Evolutionary conservation across 2,113 vertebrate genomes (phyloP).

Genomic region (Gymnarchus niloticus): DNA sequence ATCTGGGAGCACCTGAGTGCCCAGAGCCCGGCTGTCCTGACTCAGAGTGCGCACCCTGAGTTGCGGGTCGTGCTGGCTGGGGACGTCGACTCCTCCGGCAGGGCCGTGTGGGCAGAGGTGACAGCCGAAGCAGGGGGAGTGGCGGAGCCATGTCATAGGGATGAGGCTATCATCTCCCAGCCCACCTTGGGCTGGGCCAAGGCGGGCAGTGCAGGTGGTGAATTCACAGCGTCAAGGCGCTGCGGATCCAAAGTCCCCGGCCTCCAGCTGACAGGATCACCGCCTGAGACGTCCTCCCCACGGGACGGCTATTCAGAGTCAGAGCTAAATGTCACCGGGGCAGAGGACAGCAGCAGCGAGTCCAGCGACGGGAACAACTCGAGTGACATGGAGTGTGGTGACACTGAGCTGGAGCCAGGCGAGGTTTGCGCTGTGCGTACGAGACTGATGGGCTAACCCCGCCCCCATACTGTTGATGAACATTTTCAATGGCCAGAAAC

Average conservation of each 20-base stretch:
- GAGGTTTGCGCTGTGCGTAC: constrained; percentile 61
- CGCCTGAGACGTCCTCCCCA: not conserved
- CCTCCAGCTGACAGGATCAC: constrained; percentile 39
- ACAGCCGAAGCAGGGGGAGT: not conserved
- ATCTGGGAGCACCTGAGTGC: constrained; percentile 63
- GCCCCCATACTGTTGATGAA: not conserved
- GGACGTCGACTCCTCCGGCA: constrained; percentile 37
- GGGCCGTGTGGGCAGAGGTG: constrained; percentile 59
- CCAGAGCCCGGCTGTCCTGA: constrained; percentile 45
- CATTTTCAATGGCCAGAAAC: not conserved
- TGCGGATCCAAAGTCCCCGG: constrained; percentile 44
- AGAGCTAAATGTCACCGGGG: constrained; percentile 41
- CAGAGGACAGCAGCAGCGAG: constrained; percentile 47
- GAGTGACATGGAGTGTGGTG: constrained; percentile 57
- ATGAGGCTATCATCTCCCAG: not conserved
- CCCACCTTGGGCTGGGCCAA: constrained; percentile 40
- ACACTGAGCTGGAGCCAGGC: constrained; percentile 63
- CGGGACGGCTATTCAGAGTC: constrained; percentile 21
- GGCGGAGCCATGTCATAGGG: not conserved
- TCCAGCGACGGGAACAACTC: constrained; percentile 51
- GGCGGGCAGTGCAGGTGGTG: constrained; percentile 26
- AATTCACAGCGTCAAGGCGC: constrained; percentile 54
- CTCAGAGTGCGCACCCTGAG: constrained; percentile 36
- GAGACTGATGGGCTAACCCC: not conserved
- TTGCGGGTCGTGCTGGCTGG: constrained; percentile 24